Percentiles rank a stretch among this genome's conserved stretches.
These are phyloP conservation scores for Notarius lentiginosus DNA, from an alignment of 2,113 vertebrate genomes.

Conservation along the genomic window DNA sequence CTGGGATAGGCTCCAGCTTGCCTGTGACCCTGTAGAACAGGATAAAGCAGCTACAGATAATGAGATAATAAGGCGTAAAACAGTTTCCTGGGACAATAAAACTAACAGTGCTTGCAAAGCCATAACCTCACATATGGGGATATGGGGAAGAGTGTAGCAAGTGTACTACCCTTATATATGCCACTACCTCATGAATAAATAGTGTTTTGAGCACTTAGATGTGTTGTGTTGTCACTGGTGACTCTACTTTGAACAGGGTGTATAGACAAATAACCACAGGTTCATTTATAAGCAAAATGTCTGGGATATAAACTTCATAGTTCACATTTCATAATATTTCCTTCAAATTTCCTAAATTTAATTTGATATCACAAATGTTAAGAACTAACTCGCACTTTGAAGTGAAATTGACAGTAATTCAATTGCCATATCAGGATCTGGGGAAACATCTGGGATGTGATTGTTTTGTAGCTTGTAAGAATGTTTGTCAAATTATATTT, in stretches of 20 bases:
- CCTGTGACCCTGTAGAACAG: too few species aligned
- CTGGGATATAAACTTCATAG: slow-evolving; percentile 5
- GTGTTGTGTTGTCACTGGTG: background rate
- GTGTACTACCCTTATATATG: slow-evolving; percentile 16
- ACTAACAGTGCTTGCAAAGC: slow-evolving; percentile 56
- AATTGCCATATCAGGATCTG: background rate
- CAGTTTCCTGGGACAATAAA: slow-evolving; percentile 62
- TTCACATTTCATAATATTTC: background rate
- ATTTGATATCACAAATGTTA: background rate
- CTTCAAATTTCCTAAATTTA: background rate
- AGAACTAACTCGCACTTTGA: too few species aligned
- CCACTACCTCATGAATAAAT: slow-evolving; percentile 23
- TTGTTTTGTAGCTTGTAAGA: background rate
- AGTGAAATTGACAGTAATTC: background rate
- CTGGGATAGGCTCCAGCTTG: too few species aligned
- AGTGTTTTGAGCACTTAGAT: slow-evolving; percentile 19
- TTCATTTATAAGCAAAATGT: slow-evolving; percentile 14
- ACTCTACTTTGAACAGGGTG: background rate
- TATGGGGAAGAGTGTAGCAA: slow-evolving; percentile 46
- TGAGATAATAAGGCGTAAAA: slow-evolving; percentile 23
- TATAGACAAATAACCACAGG: background rate
- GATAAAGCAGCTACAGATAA: background rate
- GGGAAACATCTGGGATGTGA: background rate
- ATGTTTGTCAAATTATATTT: background rate
- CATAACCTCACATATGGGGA: slow-evolving; percentile 54